These are phyloP conservation scores for Platyura marginata DNA, from an alignment of 1,140 invertebrate species.

Conservation along the genomic window DNA sequence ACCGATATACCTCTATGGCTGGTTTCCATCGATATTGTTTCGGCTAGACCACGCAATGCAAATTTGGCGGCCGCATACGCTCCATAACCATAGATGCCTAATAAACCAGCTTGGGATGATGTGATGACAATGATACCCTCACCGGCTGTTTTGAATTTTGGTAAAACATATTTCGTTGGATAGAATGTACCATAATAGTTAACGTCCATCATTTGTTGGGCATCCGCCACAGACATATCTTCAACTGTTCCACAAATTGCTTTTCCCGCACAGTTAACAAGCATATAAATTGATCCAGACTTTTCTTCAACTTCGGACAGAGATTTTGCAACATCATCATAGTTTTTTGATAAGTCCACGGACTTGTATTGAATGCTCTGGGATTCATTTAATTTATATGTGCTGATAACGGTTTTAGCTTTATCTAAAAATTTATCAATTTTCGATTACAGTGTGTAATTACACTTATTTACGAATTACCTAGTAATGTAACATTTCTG, in stretches of 20 bases:
- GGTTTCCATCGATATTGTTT: constrained; percentile 83
- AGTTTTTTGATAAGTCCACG: constrained; percentile 52
- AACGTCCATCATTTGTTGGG: constrained; percentile 48
- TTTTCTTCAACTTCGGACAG: constrained; percentile 39
- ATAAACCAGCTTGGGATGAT: constrained; percentile 74
- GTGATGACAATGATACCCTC: constrained; percentile 69
- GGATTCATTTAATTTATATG: constrained; percentile 15
- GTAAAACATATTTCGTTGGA: constrained; percentile 45
- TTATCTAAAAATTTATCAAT: constrained; percentile 18
- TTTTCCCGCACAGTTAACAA: constrained; percentile 83
- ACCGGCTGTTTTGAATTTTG: constrained; percentile 46
- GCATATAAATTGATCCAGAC: constrained; percentile 65
- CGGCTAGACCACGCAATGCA: constrained; percentile 84
- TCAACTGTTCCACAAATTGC: constrained; percentile 66
- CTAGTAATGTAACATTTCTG: constrained; percentile 49
- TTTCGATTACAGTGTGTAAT: constrained; percentile 10
- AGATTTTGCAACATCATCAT: constrained; percentile 37
- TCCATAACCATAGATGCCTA: constrained; percentile 70
- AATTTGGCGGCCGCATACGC: constrained; percentile 89
- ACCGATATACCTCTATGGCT: constrained; percentile 65
- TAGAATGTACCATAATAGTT: constrained; percentile 57
- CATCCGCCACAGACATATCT: constrained; percentile 49
- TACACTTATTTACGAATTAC: constrained; percentile 6
- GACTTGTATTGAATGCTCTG: constrained; percentile 52
- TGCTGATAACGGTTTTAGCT: constrained; percentile 17